These are phyloP conservation scores for Dipodomys merriami DNA, from an alignment of 2,113 vertebrate genomes.

Conservation along the genomic window DNA sequence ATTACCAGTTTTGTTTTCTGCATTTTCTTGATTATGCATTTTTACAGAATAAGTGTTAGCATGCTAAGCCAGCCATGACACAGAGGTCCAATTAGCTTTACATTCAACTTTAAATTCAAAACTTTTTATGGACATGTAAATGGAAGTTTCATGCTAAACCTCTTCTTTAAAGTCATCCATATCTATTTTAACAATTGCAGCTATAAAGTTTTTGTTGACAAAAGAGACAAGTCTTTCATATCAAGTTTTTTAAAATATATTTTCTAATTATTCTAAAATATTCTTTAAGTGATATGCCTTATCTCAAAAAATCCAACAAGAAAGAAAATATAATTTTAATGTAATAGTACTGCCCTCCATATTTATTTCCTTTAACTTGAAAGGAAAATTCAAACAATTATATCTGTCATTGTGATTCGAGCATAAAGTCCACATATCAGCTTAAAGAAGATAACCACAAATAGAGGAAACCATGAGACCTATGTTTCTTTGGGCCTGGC, in stretches of 20 bases:
- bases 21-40: slow-evolving; percentile 67
- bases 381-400: slow-evolving; percentile 28
- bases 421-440: background rate
- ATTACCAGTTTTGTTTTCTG: slow-evolving; percentile 61
- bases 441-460: background rate
- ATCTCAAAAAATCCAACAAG: background rate
- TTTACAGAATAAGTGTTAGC: slow-evolving; percentile 35
- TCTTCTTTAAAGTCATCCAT: background rate
- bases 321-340: slow-evolving; percentile 29
- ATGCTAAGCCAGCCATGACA: slow-evolving; percentile 20
- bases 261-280: background rate
- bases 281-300: background rate
- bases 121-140: slow-evolving; percentile 33
- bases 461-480: too few relatives aligned
- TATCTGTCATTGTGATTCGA: background rate
- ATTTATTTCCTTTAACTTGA: background rate
- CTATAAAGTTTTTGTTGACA: background rate
- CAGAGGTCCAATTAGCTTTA: slow-evolving; percentile 49
- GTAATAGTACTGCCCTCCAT: background rate
- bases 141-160: background rate
- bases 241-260: background rate
- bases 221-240: background rate
- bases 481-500: too few relatives aligned
- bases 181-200: background rate
- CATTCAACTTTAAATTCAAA: slow-evolving; percentile 38